Percentiles rank a stretch among this genome's conserved stretches.
These are phyloP conservation scores for Trachops cirrhosus DNA, from an alignment of 2,797 vertebrate genomes.

Conservation along the genomic window DNA sequence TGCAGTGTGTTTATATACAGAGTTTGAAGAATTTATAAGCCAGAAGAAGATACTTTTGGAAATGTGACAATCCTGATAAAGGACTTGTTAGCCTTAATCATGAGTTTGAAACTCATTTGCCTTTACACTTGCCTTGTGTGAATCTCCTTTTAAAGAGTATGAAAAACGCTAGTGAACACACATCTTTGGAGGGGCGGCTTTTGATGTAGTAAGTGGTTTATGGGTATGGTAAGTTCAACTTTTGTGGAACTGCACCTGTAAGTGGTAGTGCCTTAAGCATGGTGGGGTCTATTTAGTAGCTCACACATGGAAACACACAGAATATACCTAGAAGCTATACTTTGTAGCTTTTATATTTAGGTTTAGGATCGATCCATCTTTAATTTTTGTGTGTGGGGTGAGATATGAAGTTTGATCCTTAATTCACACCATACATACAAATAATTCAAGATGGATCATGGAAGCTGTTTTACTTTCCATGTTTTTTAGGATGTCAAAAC, in stretches of 20 bases:
- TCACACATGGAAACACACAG: neutral
- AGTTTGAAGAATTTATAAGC: constrained; percentile 29
- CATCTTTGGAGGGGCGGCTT: neutral
- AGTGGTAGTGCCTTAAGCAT: neutral
- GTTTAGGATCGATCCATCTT: neutral
- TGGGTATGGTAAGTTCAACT: neutral
- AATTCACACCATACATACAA: neutral
- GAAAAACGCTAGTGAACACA: neutral
- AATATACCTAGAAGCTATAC: neutral
- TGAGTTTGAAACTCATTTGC: constrained; percentile 29
- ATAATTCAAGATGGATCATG: constrained; percentile 1
- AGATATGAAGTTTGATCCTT: neutral
- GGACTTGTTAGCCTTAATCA: neutral
- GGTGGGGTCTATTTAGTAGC: neutral
- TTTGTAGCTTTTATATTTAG: constrained; percentile 22
- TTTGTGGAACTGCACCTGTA: neutral
- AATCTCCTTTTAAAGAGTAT: constrained; percentile 4
- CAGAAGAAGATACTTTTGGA: constrained; percentile 18
- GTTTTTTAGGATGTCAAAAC: constrained; percentile 1
- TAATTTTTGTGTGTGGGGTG: neutral
- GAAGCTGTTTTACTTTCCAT: neutral
- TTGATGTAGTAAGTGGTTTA: neutral
- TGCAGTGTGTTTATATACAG: neutral
- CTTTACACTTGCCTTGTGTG: neutral
- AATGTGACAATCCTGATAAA: constrained; percentile 34